Conservation (phyloP, 1,140 invertebrate genomes). For the Zaprionus capensis region DNA sequence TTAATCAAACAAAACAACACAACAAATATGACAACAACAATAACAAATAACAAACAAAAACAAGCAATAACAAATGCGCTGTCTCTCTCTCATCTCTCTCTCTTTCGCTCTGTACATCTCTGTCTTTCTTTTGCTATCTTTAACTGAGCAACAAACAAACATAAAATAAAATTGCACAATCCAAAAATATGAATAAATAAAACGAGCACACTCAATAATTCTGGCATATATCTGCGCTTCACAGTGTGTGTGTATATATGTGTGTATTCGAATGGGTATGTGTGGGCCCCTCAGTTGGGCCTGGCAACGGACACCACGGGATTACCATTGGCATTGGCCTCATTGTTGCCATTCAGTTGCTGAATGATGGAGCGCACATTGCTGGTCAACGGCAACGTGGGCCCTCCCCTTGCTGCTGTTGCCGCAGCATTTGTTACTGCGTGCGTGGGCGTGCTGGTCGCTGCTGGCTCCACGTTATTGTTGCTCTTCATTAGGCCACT, state of each 20-base stretch:
- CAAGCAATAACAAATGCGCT: conserved; percentile 38
- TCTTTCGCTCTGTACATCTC: conserved; percentile 9
- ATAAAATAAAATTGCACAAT: conserved; percentile 29
- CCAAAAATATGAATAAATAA: conserved; percentile 25
- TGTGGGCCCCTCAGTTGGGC: conserved; percentile 31
- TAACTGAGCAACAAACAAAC: conserved; percentile 42
- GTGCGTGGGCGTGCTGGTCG: not conserved
- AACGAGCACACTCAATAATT: conserved; percentile 23
- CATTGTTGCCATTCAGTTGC: conserved; percentile 64
- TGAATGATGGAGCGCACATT: conserved; percentile 79
- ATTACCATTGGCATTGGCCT: conserved; percentile 49
- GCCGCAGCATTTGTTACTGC: conserved; percentile 7
- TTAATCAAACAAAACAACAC: conserved; percentile 78
- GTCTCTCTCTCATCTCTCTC: not conserved
- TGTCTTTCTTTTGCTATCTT: not conserved
- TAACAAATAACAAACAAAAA: conserved; percentile 62
- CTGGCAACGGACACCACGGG: conserved; percentile 41
- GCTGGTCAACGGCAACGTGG: conserved; percentile 61
- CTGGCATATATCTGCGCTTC: conserved; percentile 31
- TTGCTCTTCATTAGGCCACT: conserved; percentile 87
- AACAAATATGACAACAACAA: conserved; percentile 68
- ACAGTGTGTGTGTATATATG: not conserved
- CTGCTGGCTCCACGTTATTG: conserved; percentile 24
- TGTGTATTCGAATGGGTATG: not conserved
- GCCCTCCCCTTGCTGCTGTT: conserved; percentile 9